phyloP scores from a whole-genome alignment of 1,140 invertebrate genomes.

The Laupala kohalensis region DNA sequence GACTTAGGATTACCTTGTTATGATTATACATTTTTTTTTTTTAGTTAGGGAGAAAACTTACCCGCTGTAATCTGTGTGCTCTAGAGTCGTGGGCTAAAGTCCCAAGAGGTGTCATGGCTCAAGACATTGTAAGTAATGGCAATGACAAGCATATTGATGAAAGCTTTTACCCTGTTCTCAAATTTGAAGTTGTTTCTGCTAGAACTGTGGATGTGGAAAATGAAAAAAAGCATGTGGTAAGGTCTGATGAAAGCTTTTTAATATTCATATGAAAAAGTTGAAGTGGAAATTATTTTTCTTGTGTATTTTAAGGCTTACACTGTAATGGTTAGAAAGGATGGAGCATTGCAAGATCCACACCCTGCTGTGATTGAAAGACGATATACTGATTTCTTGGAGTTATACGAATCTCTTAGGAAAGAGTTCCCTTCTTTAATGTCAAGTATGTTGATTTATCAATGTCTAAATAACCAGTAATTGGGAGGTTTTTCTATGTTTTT shows the following conservation, averaged over 20 bases:
- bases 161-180: neutral
- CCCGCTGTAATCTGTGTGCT: no score
- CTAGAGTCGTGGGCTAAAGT: slow-evolving; percentile 11
- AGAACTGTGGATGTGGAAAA: slow-evolving; percentile 31
- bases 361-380: slow-evolving; percentile 52
- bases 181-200: slow-evolving; percentile 35
- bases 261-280: neutral
- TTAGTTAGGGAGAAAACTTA: no score
- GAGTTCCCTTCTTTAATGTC: slow-evolving; percentile 41
- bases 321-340: slow-evolving; percentile 39
- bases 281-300: neutral
- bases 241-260: no score
- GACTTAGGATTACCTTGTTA: no score
- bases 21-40: neutral
- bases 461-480: neutral
- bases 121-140: slow-evolving; percentile 1
- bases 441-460: slow-evolving; percentile 6
- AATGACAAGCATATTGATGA: neutral
- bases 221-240: slow-evolving; percentile 44
- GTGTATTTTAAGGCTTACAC: slow-evolving; percentile 31
- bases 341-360: slow-evolving; percentile 34
- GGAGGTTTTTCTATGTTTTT: no score
- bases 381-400: slow-evolving; percentile 60
- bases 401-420: slow-evolving; percentile 48
- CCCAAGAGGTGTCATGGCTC: neutral